Base-by-base conservation (phyloP, 2,797 vertebrate species). In the Florisuga fusca region DNA sequence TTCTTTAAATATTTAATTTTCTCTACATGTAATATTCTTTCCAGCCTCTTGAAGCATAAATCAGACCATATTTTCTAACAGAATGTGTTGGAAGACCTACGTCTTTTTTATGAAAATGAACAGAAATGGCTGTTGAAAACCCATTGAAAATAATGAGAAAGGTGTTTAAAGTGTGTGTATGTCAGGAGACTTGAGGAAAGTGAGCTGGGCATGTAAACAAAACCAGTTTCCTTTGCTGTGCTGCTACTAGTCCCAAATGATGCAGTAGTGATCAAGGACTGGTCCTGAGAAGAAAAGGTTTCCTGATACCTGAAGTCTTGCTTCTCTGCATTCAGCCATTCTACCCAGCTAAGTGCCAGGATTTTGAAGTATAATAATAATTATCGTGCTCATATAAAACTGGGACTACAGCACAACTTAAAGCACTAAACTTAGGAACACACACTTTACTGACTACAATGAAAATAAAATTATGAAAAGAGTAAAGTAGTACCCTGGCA, bases 401-500 rank as follows among this genome's bases (percentile, higher is more conserved):
- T 27, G 20, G 66, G 36, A 67, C 7, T 51, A n/a, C 5, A 67
- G 20, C 31, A 61, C 21, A 73, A 48, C 29, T 75, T 76, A 63
- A 73, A 83, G 50, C 3, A 12, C 4, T 67, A 54, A 86, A 64
- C 46, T 68, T 36, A 85, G 71, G 57, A 87, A 31, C 17, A 43
- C 10, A 41, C 59, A 58, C 45, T 75, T 93, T 36, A 69, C 41
- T 81, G 58, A 53, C 21, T 87, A 75, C 25, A 84, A 59, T 26
- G 25, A 50, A 75, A 90, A 91, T 45, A 75, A 67, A 51, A 12
- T 18, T 66, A 73, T 29, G 51, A 64, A 67, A 85, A 53, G 26
- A 86, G 26, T 73, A 91, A 95, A 90, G 53, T 19, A 88, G 61
- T 92, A 63, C 64, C 90, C 63, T 82, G 81, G 77, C 45, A 95